Evolutionary conservation across 2,113 vertebrate genomes (phyloP), one percentile per base, ranked within the genome.

Genomic region (Tenrec ecaudatus): DNA sequence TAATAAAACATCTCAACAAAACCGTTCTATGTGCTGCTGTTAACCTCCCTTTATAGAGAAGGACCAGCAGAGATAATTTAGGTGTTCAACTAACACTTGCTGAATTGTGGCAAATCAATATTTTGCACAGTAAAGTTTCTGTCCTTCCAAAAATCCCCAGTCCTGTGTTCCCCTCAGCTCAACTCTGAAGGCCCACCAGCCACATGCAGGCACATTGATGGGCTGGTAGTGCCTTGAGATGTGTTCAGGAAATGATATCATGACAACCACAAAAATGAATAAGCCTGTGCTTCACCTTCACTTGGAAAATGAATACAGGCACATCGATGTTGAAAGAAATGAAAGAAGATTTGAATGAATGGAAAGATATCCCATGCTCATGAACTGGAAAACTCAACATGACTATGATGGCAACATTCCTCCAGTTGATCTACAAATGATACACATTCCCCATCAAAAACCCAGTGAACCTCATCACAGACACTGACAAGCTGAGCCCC

Each of bases 1-100:
- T 76, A 71, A 71, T 83, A 88, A 89, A 14, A 57, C 57, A 71
- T 73, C 81, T 95, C 38, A 38, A 58, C 57, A 82, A 86, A 89
- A 36, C 4, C 38, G 38, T 82, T 27, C 68, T 76, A 27, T 75
- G 79, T 82, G 6, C 27, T 85, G 0, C 38, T 43, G 47, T 85
- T 53, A 71, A 77, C 62, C 27, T 91, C 66, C 29, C 81, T 69
- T 76, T 22, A 86, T 33, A 86, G 40, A 22, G 86, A 31, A 15
- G 71, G 75, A 78, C 77, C 19, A 58, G 71, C 68, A 11, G 47
- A 95, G 29, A 38, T 86, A 77, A 83, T 69, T 86, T 47, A 90
- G 40, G 27, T 68, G 15, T 80, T 78, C 58, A 83, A 40, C 58
- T 92, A 86, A 58, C 4, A 57, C 43, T 68, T 92, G 38, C 66